Evolutionary conservation across 2,797 vertebrate genomes (phyloP).

Genomic region (Spondyliosoma cantharus): DNA sequence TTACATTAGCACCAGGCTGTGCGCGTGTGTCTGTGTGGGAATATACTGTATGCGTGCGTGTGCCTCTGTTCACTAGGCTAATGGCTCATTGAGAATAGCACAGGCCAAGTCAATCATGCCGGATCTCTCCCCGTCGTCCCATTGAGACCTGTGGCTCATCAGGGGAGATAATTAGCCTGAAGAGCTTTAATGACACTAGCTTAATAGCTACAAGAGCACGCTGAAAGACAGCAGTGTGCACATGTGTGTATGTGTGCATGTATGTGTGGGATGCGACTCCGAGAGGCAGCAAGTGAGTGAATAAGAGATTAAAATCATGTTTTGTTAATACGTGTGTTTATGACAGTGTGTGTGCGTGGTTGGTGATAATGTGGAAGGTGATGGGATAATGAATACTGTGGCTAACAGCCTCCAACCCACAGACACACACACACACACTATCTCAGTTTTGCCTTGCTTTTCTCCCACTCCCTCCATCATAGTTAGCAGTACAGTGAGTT

Average conservation of each 20-base stretch:
- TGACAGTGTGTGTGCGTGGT: constrained; percentile 10
- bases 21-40: not conserved
- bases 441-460: constrained; percentile 21
- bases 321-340: constrained; percentile 53
- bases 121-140: constrained; percentile 61
- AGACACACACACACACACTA: constrained; percentile 1
- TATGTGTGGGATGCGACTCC: constrained; percentile 34
- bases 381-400: constrained; percentile 52
- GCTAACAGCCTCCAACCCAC: constrained; percentile 19
- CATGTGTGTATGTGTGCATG: constrained; percentile 26
- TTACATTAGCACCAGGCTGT: constrained; percentile 49
- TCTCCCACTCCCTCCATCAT: constrained; percentile 28
- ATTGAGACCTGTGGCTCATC: constrained; percentile 76
- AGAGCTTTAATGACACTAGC: constrained; percentile 76
- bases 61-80: constrained; percentile 41
- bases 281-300: constrained; percentile 34
- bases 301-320: constrained; percentile 60
- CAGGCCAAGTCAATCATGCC: constrained; percentile 74
- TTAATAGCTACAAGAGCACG: constrained; percentile 75
- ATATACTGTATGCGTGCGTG: constrained; percentile 1
- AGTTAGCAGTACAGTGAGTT: constrained; percentile 36
- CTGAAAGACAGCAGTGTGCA: constrained; percentile 42
- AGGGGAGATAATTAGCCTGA: constrained; percentile 80
- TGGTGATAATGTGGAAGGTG: constrained; percentile 38
- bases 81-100: constrained; percentile 57